Evolutionary conservation across 2,113 vertebrate species (phyloP).

Genomic region (Sebastes schlegelii): DNA sequence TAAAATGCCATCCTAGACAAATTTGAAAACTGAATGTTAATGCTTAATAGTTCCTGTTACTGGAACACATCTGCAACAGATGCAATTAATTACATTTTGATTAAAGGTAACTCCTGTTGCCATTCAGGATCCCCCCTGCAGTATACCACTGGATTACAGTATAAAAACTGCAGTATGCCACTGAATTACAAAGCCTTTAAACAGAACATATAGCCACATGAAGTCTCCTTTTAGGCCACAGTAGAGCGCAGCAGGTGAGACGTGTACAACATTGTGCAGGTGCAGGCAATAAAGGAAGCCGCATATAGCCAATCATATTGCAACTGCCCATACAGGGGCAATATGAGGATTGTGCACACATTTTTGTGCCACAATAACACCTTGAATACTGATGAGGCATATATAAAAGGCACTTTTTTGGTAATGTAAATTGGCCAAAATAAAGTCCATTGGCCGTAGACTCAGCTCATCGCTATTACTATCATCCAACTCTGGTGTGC

Average conservation of each 20-base stretch:
- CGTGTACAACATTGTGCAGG: slow-evolving; percentile 11
- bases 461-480: slow-evolving; percentile 2
- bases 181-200: slow-evolving; percentile 36
- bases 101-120: slow-evolving; percentile 25
- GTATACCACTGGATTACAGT: slow-evolving; percentile 19
- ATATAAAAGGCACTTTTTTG: neutral
- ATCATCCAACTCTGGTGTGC: neutral
- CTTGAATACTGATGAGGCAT: neutral
- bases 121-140: slow-evolving; percentile 10
- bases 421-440: neutral
- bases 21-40: neutral
- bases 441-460: neutral
- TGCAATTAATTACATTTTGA: slow-evolving; percentile 34
- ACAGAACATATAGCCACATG: slow-evolving; percentile 49
- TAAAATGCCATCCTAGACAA: neutral
- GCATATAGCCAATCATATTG: slow-evolving; percentile 16
- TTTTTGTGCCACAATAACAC: neutral
- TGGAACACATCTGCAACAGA: slow-evolving; percentile 1
- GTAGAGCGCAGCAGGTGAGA: slow-evolving; percentile 39
- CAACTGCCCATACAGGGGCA: neutral
- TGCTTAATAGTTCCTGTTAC: neutral
- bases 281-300: neutral
- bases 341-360: neutral
- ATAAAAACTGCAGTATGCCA: slow-evolving; percentile 15
- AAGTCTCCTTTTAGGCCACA: slow-evolving; percentile 41